Conservation (phyloP, 2,113 vertebrate genomes). For the Melanotaenia duboulayi region DNA sequence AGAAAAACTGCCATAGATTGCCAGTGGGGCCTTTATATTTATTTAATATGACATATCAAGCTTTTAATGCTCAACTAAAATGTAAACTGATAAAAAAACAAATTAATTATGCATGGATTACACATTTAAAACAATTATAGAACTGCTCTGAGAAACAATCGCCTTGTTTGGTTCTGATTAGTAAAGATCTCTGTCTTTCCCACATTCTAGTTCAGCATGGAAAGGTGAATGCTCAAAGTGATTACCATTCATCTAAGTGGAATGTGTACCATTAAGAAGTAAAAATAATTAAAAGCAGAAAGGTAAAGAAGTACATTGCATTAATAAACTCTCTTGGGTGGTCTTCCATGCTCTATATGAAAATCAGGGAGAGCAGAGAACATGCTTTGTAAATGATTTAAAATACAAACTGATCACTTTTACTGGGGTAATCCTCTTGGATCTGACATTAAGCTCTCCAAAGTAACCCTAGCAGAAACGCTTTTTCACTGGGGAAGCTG, state of each 20-base stretch:
- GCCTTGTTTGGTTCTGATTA: not conserved
- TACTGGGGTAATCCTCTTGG: constrained; percentile 76
- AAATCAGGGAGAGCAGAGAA: constrained; percentile 27
- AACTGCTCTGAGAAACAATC: too few species aligned
- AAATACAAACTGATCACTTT: constrained; percentile 44
- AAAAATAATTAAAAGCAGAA: not conserved
- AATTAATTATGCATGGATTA: too few species aligned
- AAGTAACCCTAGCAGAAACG: constrained; percentile 76
- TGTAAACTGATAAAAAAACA: not conserved
- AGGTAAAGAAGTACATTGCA: constrained; percentile 9
- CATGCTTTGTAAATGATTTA: constrained; percentile 59
- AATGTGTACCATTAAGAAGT: too few species aligned
- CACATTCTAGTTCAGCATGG: too few species aligned
- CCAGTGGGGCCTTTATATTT: not conserved
- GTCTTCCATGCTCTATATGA: constrained; percentile 57
- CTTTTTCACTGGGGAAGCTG: constrained; percentile 65
- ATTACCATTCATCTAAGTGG: too few species aligned
- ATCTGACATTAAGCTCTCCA: constrained; percentile 59
- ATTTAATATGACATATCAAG: not conserved
- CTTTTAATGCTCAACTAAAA: not conserved
- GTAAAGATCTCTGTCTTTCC: not conserved
- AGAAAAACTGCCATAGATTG: not conserved
- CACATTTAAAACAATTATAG: constrained; percentile 1
- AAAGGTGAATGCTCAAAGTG: too few species aligned
- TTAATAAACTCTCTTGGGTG: constrained; percentile 48